Evolutionary conservation across 2,797 vertebrate species (phyloP).

Genomic region (Aratinga solstitialis): DNA sequence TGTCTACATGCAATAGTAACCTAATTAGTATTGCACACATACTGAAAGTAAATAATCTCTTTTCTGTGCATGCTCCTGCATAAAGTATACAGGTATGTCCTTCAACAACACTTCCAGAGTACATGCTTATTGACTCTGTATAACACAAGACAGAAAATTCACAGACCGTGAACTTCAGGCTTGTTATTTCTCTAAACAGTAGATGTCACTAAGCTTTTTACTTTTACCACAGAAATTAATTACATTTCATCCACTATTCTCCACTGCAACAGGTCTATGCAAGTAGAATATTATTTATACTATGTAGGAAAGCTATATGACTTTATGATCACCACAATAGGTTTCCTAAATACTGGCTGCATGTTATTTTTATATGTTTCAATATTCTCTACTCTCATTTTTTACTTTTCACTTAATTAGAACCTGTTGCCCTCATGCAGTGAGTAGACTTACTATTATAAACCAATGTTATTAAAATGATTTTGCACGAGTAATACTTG

Average conservation of each 20-base stretch:
- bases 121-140: background rate
- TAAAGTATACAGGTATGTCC: background rate
- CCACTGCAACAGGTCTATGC: background rate
- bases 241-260: background rate
- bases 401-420: background rate
- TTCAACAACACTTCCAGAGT: background rate
- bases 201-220: background rate
- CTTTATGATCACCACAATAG: background rate
- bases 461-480: background rate
- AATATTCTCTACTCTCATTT: background rate
- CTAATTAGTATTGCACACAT: background rate
- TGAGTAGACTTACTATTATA: background rate
- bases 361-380: background rate
- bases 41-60: background rate
- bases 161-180: background rate
- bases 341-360: background rate
- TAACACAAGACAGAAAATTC: background rate
- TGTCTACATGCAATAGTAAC: background rate
- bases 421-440: background rate
- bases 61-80: background rate
- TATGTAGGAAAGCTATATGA: background rate
- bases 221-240: background rate
- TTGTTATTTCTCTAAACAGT: background rate
- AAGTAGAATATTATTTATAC: background rate
- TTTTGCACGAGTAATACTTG: background rate